Base-by-base conservation (phyloP, 2,888 invertebrate species). In the Tribolium freemani region DNA sequence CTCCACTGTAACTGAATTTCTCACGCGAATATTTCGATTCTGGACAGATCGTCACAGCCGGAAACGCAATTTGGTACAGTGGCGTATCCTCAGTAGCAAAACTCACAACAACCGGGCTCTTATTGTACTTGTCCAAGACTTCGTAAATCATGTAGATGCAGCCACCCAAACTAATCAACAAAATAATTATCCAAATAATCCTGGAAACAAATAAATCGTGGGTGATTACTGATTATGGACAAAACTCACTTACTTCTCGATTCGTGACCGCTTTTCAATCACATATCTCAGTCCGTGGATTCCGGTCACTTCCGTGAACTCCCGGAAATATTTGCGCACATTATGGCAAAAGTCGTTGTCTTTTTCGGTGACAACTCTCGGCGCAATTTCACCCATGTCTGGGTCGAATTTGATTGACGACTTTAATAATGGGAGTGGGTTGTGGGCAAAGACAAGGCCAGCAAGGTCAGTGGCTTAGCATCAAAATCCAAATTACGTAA, bases 281-380 rank as follows among this genome's bases (percentile, higher is more conserved):
- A 82, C 77, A 78, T 83, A 83, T 63, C 80, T 75, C 70, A 83
- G 80, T 4, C 83, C 83, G 72, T 83, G 83, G 9, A 83, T 83
- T 56, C 83, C 79, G 21, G 79, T 75, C 57, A 74, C 77, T 44
- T 78, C 78, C 46, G 80, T 80, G 73, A 83, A 83, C 54, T 83
- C 82, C 16, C 78, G 74, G 11, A 82, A 79, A 71, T 83, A 83
- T 66, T 78, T 76, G 44, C 79, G 56, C 2, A 77, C 69, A 51
- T 48, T 53, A 46, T 72, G 68, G n/a, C 9, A 44, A 61, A 38
- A 38, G 8, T 38, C n/a, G 2, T 38, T 38, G n/a, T 38, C 38
- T 38, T 38, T 38, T 8, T 3, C n/a, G 8, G 38, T 38, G 8
- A 38, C n/a, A 8, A 38, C 38, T 38, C 38, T 38, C 9, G 38